Evolutionary conservation across 2,797 vertebrate species (phyloP).

Genomic region (Hyperoplus lanceolatus): DNA sequence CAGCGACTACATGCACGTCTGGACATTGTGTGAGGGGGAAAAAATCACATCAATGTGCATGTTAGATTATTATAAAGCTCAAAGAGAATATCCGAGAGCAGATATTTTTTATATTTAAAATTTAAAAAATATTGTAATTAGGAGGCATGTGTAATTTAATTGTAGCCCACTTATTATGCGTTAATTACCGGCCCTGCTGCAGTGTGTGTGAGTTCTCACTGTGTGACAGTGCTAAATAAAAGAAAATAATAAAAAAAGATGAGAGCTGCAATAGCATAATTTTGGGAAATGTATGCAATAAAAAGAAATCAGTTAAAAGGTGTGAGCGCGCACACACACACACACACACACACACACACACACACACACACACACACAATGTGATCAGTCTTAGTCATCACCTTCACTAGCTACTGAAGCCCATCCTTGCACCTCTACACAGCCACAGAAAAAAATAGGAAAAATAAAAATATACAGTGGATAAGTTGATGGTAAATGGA

Average conservation of each 20-base stretch:
- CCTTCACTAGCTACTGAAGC: background rate
- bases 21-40: background rate
- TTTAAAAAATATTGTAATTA: background rate
- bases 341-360: constrained; percentile 4
- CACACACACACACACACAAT: background rate
- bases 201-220: background rate
- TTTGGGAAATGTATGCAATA: background rate
- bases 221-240: background rate
- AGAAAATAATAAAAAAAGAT: background rate
- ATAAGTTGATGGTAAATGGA: constrained; percentile 85
- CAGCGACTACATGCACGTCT: background rate
- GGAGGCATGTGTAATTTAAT: constrained; percentile 28
- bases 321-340: background rate
- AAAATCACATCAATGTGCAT: background rate
- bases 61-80: constrained; percentile 2
- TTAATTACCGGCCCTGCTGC: background rate
- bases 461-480: background rate
- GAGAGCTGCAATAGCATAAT: background rate
- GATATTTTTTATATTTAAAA: background rate
- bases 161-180: background rate
- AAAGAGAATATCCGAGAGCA: constrained; percentile 1
- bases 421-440: constrained; percentile 10
- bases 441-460: background rate
- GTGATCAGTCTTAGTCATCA: background rate
- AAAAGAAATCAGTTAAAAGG: background rate